Conservation (phyloP, 2,113 vertebrate species). For the Miniopterus natalensis region DNA sequence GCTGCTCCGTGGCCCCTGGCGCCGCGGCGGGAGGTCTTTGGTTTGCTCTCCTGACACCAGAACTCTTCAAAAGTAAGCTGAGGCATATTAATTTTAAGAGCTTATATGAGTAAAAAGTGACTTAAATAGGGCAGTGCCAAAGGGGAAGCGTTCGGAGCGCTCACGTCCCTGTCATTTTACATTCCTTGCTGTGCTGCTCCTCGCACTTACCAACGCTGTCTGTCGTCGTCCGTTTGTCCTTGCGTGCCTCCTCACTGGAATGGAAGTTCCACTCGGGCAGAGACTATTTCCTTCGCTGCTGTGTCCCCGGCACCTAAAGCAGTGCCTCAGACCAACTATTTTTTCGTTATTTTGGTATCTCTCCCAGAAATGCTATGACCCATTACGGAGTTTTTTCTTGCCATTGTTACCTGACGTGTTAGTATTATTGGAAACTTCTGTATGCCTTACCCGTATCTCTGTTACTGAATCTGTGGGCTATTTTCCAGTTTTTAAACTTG, state of each 20-base stretch:
- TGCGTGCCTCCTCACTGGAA: neutral
- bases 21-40: neutral
- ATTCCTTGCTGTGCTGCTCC: neutral
- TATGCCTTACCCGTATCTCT: constrained; percentile 12
- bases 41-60: neutral
- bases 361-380: neutral
- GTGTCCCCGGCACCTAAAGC: neutral
- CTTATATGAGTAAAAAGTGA: neutral
- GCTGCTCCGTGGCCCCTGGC: neutral
- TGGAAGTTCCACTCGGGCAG: neutral
- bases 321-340: neutral
- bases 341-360: neutral
- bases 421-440: neutral
- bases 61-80: neutral
- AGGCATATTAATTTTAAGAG: neutral
- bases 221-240: neutral
- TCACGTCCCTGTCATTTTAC: neutral
- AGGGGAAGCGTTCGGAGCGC: neutral
- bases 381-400: neutral
- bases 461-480: neutral
- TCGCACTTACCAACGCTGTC: neutral
- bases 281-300: neutral
- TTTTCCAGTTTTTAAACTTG: constrained; percentile 32
- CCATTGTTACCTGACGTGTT: neutral
- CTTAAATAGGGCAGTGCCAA: neutral